Evolutionary conservation across 2,888 invertebrate genomes (phyloP).

Genomic region (Scelioninae gen. 1): DNA sequence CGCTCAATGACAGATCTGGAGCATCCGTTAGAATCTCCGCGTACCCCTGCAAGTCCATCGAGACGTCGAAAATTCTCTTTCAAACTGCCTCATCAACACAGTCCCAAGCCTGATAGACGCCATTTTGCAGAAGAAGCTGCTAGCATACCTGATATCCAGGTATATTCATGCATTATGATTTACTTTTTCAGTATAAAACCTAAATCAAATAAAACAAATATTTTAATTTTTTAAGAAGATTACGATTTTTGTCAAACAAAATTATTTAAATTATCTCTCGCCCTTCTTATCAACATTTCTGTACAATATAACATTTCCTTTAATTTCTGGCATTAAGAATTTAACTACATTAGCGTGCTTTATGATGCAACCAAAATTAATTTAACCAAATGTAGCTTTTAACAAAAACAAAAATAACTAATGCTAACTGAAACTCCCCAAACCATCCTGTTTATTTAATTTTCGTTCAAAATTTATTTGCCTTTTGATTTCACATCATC

Average conservation of each 20-base stretch:
- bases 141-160: conserved; percentile 94
- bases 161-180: conserved; percentile 83
- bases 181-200: conserved; percentile 2
- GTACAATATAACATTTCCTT: too few relatives aligned
- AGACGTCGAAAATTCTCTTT: conserved; percentile 92
- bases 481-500: not conserved
- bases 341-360: too few relatives aligned
- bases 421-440: conserved; percentile 26
- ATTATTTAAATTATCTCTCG: too few relatives aligned
- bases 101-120: conserved; percentile 89
- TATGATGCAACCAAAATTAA: too few relatives aligned
- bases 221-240: not conserved
- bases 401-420: conserved; percentile 40
- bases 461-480: conserved; percentile 39
- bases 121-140: conserved; percentile 96
- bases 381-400: not conserved
- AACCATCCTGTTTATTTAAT: conserved; percentile 17
- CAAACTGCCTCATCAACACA: conserved; percentile 88
- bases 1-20: conserved; percentile 84
- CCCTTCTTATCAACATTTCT: too few relatives aligned
- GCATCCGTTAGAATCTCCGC: conserved; percentile 84
- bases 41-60: conserved; percentile 84
- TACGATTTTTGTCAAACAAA: too few relatives aligned
- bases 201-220: not conserved
- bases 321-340: too few relatives aligned